Conservation (phyloP, 2,888 invertebrate species). For the Cerastoderma edule region DNA sequence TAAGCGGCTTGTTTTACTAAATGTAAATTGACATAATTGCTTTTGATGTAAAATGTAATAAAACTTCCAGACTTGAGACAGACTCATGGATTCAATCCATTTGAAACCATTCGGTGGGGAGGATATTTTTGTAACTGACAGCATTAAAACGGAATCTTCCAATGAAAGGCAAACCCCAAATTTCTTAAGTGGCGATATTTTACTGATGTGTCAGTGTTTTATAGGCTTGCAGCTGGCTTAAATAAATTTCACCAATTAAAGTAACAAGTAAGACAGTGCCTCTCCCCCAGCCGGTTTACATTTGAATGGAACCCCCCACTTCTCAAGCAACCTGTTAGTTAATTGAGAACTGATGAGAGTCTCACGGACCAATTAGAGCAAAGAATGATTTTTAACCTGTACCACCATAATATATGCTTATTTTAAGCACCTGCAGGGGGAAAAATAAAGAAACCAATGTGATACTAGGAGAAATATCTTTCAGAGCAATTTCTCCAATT, state of each 20-base stretch:
- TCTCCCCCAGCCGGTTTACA: constrained; percentile 12
- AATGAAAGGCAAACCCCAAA: not conserved
- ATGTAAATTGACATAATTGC: too few relatives aligned
- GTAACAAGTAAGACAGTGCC: constrained; percentile 27
- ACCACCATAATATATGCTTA: too few relatives aligned
- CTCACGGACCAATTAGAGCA: constrained; percentile 19
- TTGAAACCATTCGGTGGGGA: too few relatives aligned
- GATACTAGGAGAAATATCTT: too few relatives aligned
- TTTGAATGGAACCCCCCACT: constrained; percentile 8
- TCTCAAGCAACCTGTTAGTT: constrained; percentile 24
- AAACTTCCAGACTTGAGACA: too few relatives aligned
- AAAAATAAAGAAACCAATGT: too few relatives aligned
- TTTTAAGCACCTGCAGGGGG: too few relatives aligned
- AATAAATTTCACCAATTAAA: constrained; percentile 39
- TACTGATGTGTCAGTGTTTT: constrained; percentile 19
- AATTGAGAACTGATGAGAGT: constrained; percentile 26
- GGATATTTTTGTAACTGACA: too few relatives aligned
- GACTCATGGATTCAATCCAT: too few relatives aligned
- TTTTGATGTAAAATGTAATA: too few relatives aligned
- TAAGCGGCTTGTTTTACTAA: too few relatives aligned
- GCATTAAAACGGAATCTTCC: not conserved
- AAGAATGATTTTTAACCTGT: not conserved
- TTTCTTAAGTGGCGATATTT: constrained; percentile 22
- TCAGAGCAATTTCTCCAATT: too few relatives aligned
- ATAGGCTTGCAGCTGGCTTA: constrained; percentile 22